Conservation (phyloP, 2,113 vertebrate species). For the Melospiza georgiana region DNA sequence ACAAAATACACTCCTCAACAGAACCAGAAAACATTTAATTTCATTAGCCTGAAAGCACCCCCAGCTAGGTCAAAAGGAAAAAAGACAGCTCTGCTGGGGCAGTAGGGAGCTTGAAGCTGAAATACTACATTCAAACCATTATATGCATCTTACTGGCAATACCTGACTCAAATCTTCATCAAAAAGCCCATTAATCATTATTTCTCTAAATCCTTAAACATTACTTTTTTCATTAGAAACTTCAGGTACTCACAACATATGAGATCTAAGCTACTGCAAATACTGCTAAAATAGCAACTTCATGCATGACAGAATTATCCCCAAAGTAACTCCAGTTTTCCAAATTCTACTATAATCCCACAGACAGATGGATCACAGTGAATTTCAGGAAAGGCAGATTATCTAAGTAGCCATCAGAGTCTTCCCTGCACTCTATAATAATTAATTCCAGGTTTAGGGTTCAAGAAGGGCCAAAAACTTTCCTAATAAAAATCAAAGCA, state of each 20-base stretch:
- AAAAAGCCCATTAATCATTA: neutral
- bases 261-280: neutral
- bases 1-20: slow-evolving; percentile 10
- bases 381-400: neutral
- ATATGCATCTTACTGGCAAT: neutral
- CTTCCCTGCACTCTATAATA: neutral
- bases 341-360: neutral
- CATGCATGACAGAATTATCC: neutral
- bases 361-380: neutral
- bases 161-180: neutral
- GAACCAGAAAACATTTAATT: slow-evolving; percentile 12
- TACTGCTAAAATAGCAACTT: neutral
- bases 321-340: neutral
- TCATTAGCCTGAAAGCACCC: neutral
- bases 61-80: neutral
- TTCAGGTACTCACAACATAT: neutral
- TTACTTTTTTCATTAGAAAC: neutral
- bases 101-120: neutral
- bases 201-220: neutral
- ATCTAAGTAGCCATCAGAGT: neutral
- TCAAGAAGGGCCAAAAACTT: neutral
- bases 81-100: neutral
- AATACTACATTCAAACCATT: neutral
- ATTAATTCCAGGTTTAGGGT: neutral
- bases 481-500: neutral